Evolutionary conservation across 2,888 invertebrate genomes (phyloP).

Genomic region (Idaea biselata): DNA sequence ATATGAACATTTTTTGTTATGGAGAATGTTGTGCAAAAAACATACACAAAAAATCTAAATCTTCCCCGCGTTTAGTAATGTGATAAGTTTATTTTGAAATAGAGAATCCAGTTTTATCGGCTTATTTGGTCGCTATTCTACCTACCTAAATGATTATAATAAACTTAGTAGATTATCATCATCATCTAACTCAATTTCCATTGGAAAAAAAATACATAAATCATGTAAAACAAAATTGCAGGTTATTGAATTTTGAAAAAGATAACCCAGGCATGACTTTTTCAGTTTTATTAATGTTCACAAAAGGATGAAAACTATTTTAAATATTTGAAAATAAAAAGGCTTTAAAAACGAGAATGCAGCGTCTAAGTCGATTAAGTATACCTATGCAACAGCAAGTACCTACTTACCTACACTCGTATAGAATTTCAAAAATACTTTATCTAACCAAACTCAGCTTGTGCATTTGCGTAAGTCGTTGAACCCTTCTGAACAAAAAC

Average conservation of each 20-base stretch:
- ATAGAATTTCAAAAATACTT: not conserved
- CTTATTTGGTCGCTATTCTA: slow-evolving; percentile 32
- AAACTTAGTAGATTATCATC: no score
- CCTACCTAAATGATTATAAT: not conserved
- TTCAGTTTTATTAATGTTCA: no score
- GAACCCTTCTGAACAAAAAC: slow-evolving; percentile 74
- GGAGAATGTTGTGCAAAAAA: slow-evolving; percentile 68
- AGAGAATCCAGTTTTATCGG: slow-evolving; percentile 52
- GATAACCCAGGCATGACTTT: no score
- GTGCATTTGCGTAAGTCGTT: slow-evolving; percentile 51
- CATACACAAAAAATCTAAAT: slow-evolving; percentile 62
- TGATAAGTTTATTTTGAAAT: slow-evolving; percentile 77
- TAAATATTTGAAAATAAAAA: no score
- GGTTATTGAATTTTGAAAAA: no score
- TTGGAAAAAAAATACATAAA: no score
- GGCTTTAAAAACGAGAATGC: no score
- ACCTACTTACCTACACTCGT: slow-evolving; percentile 14
- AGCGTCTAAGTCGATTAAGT: no score
- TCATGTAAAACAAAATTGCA: no score
- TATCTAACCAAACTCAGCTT: slow-evolving; percentile 21
- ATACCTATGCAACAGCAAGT: not conserved
- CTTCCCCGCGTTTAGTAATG: slow-evolving; percentile 54
- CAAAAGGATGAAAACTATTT: no score
- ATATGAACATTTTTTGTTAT: slow-evolving; percentile 51
- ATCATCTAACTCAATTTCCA: no score